These are phyloP conservation scores for Buathra laborator DNA, from an alignment of 2,888 invertebrate genomes.

Conservation along the genomic window DNA sequence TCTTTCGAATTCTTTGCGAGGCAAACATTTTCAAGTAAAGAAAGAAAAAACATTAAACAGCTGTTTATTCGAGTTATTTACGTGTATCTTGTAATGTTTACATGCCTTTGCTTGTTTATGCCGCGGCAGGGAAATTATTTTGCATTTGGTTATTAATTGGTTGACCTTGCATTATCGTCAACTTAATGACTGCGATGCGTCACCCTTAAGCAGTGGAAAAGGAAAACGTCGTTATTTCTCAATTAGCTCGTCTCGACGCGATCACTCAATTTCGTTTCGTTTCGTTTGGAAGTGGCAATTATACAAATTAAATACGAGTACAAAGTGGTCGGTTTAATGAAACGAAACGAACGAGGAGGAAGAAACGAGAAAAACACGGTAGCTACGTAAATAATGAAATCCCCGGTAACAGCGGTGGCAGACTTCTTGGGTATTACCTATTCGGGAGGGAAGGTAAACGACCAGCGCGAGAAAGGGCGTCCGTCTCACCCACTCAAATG, in stretches of 20 bases:
- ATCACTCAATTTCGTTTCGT: slow-evolving; percentile 18
- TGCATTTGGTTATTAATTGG: background rate
- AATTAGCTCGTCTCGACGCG: slow-evolving; percentile 34
- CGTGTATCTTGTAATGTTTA: background rate
- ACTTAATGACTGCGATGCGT: slow-evolving; percentile 32
- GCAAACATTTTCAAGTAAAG: background rate
- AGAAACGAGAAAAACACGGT: slow-evolving; percentile 11
- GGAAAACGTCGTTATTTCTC: slow-evolving; percentile 45
- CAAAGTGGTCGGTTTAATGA: background rate
- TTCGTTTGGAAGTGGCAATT: background rate
- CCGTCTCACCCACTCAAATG: background rate
- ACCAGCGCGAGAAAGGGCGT: slow-evolving; percentile 4
- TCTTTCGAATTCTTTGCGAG: background rate
- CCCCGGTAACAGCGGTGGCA: background rate
- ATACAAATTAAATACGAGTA: slow-evolving; percentile 7
- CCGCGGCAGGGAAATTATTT: background rate
- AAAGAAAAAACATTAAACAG: too few species aligned
- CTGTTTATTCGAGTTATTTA: background rate
- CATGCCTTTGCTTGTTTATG: background rate
- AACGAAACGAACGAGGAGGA: slow-evolving; percentile 13
- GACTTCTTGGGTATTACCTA: background rate
- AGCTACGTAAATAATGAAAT: slow-evolving; percentile 15
- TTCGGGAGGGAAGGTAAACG: background rate
- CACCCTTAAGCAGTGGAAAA: slow-evolving; percentile 1
- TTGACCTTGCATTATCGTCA: background rate